Conservation (phyloP, 2,888 invertebrate genomes). For the Chrysomela aeneicollis region DNA sequence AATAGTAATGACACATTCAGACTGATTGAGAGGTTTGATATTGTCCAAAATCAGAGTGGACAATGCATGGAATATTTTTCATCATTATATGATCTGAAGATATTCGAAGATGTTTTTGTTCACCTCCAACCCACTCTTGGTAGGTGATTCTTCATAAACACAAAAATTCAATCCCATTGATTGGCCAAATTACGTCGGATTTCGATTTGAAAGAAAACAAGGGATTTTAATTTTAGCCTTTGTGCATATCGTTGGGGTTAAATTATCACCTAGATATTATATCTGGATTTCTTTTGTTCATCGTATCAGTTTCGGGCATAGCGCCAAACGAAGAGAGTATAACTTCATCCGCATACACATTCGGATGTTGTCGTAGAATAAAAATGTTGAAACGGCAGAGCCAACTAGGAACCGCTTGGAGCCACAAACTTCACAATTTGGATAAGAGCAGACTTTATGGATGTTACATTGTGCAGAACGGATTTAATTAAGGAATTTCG, state of each 20-base stretch:
- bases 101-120: too few relatives aligned
- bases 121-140: too few relatives aligned
- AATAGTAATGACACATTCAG: too few relatives aligned
- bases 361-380: neutral
- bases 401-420: constrained; percentile 9
- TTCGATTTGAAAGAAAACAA: neutral
- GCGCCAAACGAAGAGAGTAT: constrained; percentile 1
- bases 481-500: constrained; percentile 40
- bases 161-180: too few relatives aligned
- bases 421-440: constrained; percentile 30
- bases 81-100: too few relatives aligned
- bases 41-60: too few relatives aligned
- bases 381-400: constrained; percentile 13
- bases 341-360: constrained; percentile 8
- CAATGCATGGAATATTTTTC: too few relatives aligned
- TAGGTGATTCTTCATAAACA: too few relatives aligned
- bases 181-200: too few relatives aligned
- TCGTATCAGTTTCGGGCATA: constrained; percentile 3
- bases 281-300: neutral
- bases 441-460: constrained; percentile 40
- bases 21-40: too few relatives aligned
- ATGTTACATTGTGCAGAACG: constrained; percentile 38
- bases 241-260: neutral
- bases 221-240: neutral
- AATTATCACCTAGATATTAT: neutral